Conservation (phyloP, 2,797 vertebrate genomes). For the Caiman crocodilus region DNA sequence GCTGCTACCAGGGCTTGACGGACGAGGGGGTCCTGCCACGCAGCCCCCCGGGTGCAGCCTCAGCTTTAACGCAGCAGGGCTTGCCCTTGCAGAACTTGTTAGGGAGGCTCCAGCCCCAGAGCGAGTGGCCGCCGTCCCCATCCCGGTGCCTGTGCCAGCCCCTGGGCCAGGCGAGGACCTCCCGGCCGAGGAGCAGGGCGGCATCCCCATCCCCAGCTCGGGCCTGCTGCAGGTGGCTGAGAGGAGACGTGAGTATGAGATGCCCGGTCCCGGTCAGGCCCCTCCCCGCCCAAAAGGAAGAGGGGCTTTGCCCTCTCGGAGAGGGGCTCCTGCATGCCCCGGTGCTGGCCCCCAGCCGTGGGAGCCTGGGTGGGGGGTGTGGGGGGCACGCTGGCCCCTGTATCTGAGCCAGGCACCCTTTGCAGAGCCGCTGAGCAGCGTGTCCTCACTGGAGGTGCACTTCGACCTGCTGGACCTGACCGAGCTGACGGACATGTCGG, state of each 20-base stretch:
- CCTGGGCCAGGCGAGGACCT: constrained; percentile 64
- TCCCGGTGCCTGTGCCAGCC: neutral
- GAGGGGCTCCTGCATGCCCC: neutral
- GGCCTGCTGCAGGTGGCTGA: constrained; percentile 93
- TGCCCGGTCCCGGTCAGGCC: neutral
- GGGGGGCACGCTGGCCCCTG: too few relatives aligned
- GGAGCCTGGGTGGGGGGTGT: too few relatives aligned
- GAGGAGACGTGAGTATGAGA: constrained; percentile 89
- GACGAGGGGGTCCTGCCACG: neutral
- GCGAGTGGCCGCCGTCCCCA: constrained; percentile 53
- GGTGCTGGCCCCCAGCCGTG: neutral
- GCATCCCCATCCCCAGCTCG: constrained; percentile 85
- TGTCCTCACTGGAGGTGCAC: constrained; percentile 97
- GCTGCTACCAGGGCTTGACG: too few relatives aligned
- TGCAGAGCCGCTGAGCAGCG: constrained; percentile 96
- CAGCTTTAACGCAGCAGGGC: neutral
- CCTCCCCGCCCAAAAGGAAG: neutral
- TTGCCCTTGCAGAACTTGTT: constrained; percentile 81
- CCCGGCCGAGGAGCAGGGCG: constrained; percentile 81
- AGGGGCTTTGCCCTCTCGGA: neutral
- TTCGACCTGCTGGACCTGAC: constrained; percentile 98
- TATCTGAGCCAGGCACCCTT: neutral
- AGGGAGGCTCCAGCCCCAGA: constrained; percentile 85
- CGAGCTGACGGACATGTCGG: constrained; percentile 97
- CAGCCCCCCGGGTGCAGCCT: neutral